Evolutionary conservation across 2,888 invertebrate genomes (phyloP).

Genomic region (Spatulosminthurus flaviceps): DNA sequence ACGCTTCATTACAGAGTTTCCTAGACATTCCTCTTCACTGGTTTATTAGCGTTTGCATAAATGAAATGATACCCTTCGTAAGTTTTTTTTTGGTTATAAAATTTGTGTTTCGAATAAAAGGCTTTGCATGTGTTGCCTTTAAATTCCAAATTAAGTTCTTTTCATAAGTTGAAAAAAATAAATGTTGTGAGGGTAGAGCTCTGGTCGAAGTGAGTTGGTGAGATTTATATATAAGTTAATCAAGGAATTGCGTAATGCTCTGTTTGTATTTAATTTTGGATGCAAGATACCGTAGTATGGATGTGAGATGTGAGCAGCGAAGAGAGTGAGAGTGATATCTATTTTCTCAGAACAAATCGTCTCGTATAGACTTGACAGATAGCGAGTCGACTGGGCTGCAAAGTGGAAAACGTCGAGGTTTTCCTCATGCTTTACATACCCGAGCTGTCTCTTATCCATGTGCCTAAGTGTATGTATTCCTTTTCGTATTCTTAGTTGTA

Average conservation of each 20-base stretch:
- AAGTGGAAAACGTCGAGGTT: conserved; percentile 23
- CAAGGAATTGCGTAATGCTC: conserved; percentile 22
- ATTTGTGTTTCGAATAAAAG: too few relatives aligned
- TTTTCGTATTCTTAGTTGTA: background rate
- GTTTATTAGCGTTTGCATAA: too few relatives aligned
- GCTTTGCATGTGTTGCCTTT: too few relatives aligned
- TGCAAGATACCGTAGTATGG: background rate
- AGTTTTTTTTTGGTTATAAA: too few relatives aligned
- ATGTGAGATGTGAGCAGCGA: background rate
- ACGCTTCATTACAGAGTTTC: too few relatives aligned
- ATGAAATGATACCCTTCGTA: too few relatives aligned
- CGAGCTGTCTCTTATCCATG: background rate
- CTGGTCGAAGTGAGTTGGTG: background rate
- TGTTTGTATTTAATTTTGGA: conserved; percentile 27
- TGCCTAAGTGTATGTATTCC: background rate
- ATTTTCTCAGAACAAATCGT: conserved; percentile 25
- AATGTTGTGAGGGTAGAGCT: background rate
- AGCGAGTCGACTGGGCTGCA: conserved; percentile 18
- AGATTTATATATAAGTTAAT: background rate
- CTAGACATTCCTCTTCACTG: too few relatives aligned
- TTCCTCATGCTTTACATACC: background rate
- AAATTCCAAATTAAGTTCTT: too few relatives aligned
- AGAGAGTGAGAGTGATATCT: conserved; percentile 17
- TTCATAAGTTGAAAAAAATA: background rate
- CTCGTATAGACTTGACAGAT: conserved; percentile 20